Conservation (phyloP, 2,888 invertebrate genomes). For the Luperina testacea region DNA sequence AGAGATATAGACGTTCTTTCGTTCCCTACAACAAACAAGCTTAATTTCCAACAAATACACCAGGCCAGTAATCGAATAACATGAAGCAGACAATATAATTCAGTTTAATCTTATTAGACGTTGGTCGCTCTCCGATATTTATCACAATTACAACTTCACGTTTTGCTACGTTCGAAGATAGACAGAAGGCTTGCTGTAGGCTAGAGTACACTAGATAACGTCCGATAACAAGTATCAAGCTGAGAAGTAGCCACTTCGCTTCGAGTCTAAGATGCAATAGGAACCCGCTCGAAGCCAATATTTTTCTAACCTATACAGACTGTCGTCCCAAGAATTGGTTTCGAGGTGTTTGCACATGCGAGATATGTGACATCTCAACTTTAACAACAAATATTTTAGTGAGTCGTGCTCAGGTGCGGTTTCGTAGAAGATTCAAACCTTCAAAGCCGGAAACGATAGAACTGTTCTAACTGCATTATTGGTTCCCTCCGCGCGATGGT, state of each 20-base stretch:
- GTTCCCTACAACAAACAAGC: slow-evolving; percentile 18
- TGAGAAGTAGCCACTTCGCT: not conserved
- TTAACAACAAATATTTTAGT: not conserved
- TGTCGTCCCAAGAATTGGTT: not conserved
- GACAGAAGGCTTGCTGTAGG: slow-evolving; percentile 19
- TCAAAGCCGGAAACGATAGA: not conserved
- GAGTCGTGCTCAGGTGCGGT: not conserved
- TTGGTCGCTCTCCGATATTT: slow-evolving; percentile 45
- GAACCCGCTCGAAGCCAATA: not conserved
- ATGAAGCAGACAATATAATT: slow-evolving; percentile 47
- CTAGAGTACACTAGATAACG: not conserved
- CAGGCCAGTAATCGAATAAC: slow-evolving; percentile 47
- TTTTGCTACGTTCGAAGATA: not conserved
- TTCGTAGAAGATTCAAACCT: not conserved
- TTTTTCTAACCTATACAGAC: not conserved
- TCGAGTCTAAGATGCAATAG: not conserved
- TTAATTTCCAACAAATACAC: slow-evolving; percentile 41
- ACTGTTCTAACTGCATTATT: not conserved
- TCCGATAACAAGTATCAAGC: not conserved
- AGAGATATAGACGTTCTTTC: not conserved
- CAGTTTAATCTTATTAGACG: slow-evolving; percentile 52
- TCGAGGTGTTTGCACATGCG: not conserved
- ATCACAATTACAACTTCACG: slow-evolving; percentile 52
- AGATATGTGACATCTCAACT: not conserved
- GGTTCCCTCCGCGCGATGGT: not conserved